phyloP scores from a whole-genome alignment of 1,140 invertebrate genomes.

The Polyergus mexicanus region DNA sequence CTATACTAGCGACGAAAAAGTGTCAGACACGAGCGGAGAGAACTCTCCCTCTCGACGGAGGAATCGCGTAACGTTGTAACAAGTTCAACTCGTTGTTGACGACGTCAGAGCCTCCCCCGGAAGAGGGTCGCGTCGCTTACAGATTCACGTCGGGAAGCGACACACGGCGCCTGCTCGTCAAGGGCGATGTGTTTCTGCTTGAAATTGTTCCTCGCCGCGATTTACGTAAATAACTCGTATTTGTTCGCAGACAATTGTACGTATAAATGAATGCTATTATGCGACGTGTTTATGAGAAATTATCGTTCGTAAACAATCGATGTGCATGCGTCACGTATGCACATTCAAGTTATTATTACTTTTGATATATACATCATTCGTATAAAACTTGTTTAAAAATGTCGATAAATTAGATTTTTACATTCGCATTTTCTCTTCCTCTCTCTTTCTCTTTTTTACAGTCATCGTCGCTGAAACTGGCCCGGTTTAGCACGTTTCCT shows the following conservation, averaged over 20 bases:
- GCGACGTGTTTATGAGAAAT: not conserved
- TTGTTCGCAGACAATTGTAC: not conserved
- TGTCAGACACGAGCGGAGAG: conserved; percentile 37
- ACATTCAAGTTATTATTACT: no score
- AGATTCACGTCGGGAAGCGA: conserved; percentile 15
- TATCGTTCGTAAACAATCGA: not conserved
- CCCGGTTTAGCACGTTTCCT: conserved; percentile 5
- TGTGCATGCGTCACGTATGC: not conserved
- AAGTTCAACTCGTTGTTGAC: conserved; percentile 57
- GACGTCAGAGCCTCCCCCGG: not conserved
- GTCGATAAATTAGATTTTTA: conserved; percentile 6
- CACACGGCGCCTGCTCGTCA: not conserved
- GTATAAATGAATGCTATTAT: not conserved
- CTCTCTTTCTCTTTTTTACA: not conserved
- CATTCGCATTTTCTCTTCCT: not conserved
- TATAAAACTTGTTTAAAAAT: not conserved
- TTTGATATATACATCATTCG: not conserved
- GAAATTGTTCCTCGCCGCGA: not conserved
- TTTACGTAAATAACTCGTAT: not conserved
- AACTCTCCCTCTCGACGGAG: conserved; percentile 52
- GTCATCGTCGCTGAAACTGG: conserved; percentile 23
- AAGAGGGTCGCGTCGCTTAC: conserved; percentile 35
- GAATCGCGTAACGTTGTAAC: conserved; percentile 69
- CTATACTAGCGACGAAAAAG: conserved; percentile 66
- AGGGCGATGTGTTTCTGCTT: not conserved